Percentiles rank a stretch among this genome's conserved stretches.
Conservation (phyloP, 2,113 vertebrate species). For the Regulus satrapa region DNA sequence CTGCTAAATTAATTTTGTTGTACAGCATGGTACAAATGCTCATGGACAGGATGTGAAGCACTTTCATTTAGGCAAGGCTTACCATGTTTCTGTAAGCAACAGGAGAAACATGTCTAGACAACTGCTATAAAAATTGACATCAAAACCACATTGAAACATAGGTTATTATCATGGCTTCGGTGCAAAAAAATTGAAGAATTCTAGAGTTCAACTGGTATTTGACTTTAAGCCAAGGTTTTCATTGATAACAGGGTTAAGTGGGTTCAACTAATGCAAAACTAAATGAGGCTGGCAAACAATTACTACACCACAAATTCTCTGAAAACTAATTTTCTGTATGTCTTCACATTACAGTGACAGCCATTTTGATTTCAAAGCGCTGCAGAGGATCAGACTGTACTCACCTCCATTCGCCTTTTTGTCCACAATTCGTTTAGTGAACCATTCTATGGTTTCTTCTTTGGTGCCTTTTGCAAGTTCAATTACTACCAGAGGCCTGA, state of each 20-base stretch:
- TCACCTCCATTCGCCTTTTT: slow-evolving; percentile 86
- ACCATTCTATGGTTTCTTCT: slow-evolving; percentile 84
- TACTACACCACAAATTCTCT: background rate
- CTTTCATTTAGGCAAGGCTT: background rate
- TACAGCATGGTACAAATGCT: background rate
- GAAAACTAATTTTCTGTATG: background rate
- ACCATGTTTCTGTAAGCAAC: background rate
- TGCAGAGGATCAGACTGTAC: background rate
- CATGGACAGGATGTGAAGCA: fast-evolving
- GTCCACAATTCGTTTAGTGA: slow-evolving; percentile 82
- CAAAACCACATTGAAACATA: background rate
- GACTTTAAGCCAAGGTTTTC: background rate
- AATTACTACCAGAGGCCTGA: slow-evolving; percentile 85
- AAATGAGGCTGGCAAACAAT: background rate
- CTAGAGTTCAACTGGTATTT: background rate
- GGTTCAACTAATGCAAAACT: background rate
- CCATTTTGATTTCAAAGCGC: background rate
- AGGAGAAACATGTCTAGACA: background rate
- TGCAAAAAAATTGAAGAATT: background rate
- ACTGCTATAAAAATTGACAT: background rate
- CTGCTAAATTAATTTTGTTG: background rate
- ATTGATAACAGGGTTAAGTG: background rate
- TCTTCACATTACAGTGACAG: background rate
- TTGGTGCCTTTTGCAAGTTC: slow-evolving; percentile 83
- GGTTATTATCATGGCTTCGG: background rate